Evolutionary conservation across 2,888 invertebrate species (phyloP).

Genomic region (Ypsolopha scabrella): DNA sequence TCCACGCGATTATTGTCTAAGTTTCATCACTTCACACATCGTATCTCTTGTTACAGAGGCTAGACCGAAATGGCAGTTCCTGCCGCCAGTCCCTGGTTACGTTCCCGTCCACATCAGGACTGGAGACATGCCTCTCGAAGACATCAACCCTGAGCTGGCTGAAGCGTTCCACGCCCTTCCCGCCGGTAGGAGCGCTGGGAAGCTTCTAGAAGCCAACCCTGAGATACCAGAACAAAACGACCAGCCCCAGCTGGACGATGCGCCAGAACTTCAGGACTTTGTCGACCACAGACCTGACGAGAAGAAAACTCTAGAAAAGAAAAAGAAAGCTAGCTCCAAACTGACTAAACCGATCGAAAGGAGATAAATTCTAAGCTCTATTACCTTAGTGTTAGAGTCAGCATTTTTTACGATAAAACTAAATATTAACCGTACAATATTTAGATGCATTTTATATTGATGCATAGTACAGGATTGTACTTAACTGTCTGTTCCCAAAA

Average conservation of each 20-base stretch:
- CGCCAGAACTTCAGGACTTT: conserved; percentile 19
- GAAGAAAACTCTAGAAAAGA: conserved; percentile 41
- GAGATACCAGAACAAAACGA: conserved; percentile 30
- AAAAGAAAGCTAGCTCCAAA: conserved; percentile 40
- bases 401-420: too few species aligned
- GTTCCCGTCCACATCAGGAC: conserved; percentile 85
- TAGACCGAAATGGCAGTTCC: conserved; percentile 74
- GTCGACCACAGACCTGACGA: conserved; percentile 43
- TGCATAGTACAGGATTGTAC: too few species aligned
- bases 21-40: background rate
- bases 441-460: too few species aligned
- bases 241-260: conserved; percentile 7
- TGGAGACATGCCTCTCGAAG: conserved; percentile 80
- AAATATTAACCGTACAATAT: too few species aligned
- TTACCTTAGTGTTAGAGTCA: too few species aligned
- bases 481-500: too few species aligned
- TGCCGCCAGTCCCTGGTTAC: conserved; percentile 78
- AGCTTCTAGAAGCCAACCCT: conserved; percentile 44
- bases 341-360: conserved; percentile 40
- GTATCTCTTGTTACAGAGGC: conserved; percentile 58
- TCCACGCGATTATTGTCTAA: too few species aligned
- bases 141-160: conserved; percentile 79
- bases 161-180: conserved; percentile 77
- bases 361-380: conserved; percentile 25
- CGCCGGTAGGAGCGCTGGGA: conserved; percentile 53